Conservation (phyloP, 53 echinoderm and acorn worm species). For the Crossaster papposus region DNA sequence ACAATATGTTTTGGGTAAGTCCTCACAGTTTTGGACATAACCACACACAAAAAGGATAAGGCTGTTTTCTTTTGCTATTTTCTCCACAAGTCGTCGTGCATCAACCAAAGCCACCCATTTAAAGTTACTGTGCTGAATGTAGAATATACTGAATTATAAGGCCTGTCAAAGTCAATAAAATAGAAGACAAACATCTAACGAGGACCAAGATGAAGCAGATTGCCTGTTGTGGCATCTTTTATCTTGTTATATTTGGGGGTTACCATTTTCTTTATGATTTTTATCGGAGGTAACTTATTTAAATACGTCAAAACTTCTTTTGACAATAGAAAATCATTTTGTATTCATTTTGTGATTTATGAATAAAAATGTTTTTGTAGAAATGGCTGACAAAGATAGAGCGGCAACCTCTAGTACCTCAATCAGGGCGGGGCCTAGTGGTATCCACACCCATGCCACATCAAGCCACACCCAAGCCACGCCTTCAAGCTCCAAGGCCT, state of each 20-base stretch:
- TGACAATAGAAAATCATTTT: too few relatives aligned
- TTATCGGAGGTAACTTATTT: too few relatives aligned
- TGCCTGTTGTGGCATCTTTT: too few relatives aligned
- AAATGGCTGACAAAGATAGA: slow-evolving; percentile 89
- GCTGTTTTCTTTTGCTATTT: background rate
- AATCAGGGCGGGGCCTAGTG: slow-evolving; percentile 97
- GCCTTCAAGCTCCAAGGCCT: slow-evolving; percentile 60
- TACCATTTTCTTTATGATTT: too few relatives aligned
- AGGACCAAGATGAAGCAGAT: background rate
- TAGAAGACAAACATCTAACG: background rate
- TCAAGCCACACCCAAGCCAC: slow-evolving; percentile 59
- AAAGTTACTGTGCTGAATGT: too few relatives aligned
- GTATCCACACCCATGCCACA: slow-evolving; percentile 86
- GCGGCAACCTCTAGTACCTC: slow-evolving; percentile 82
- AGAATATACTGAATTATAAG: background rate
- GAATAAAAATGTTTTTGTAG: slow-evolving; percentile 35
- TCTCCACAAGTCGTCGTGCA: background rate
- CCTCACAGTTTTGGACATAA: background rate
- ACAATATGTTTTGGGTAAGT: slow-evolving; percentile 88
- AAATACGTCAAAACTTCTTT: too few relatives aligned
- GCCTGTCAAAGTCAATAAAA: background rate
- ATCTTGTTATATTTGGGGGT: too few relatives aligned
- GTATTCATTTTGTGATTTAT: too few relatives aligned
- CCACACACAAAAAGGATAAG: background rate
- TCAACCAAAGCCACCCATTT: too few relatives aligned